Evolutionary conservation across 1,140 invertebrate species (phyloP), one percentile per base, ranked within the genome.

Genomic region (Sipha flava): DNA sequence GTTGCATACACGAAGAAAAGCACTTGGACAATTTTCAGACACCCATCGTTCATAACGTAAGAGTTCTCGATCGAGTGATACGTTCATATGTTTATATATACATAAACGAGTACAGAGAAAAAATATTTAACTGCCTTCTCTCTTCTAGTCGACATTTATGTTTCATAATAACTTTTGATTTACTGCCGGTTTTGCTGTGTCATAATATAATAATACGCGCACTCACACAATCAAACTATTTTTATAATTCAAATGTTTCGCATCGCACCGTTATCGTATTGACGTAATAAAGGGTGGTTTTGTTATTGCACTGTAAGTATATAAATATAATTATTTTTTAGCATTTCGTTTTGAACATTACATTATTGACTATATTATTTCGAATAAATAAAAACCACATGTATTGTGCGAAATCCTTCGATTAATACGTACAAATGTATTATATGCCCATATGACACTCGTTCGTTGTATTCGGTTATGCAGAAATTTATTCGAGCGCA

Each of bases 131-230:
- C 64, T 45, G 40, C 64, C 40, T 29, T 68, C 64, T 29, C 26
- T 6, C 26, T 40, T 5, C 1, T 68, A 68, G 64, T 14, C 64
- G 64, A 68, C 64, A 16, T 68, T 68, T 68, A 68, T 68, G 64
- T 45, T 68, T 45, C 26, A 40, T 68, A 68, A 68, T 68, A 68
- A 68, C 64, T 45, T 68, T 68, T 68, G 64, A 68, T 68, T 68
- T 68, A 68, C 64, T 68, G 45, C 40, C 64, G 64, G 43, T 68
- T 68, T 68, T 18, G 64, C 64, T 29, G 21, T 43, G 62, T 34
- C 62, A 26, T 45, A 66, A 43, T 23, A 64, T 21, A 43, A 68
- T 68, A 64, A 64, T 64, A 64, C 29, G 1, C 31, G 21, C 3
- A 9, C 34, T 4, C n/a, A 18, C 16, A 68, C 6, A 6, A 40